These are phyloP conservation scores for Hybognathus amarus DNA, from an alignment of 2,797 vertebrate genomes.

Conservation along the genomic window DNA sequence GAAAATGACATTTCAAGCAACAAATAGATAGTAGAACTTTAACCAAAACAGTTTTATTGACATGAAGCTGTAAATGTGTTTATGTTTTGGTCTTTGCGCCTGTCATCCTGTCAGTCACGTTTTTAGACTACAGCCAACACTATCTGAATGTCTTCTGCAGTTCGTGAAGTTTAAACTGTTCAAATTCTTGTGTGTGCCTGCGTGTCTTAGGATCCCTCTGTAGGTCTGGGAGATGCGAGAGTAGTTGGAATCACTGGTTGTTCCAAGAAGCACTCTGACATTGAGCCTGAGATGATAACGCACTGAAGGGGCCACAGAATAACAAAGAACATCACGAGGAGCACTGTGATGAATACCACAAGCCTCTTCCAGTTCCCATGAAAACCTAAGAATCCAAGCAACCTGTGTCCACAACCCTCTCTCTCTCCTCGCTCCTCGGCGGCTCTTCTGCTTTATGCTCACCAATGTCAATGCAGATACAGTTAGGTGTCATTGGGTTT, in stretches of 20 bases:
- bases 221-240: not conserved
- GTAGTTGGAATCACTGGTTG: rapidly evolving
- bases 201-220: not conserved
- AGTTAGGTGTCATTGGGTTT: conserved; percentile 55
- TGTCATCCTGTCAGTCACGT: not conserved
- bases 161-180: not conserved
- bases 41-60: not conserved
- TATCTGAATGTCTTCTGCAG: not conserved
- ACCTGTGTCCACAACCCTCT: conserved; percentile 6
- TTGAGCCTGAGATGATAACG: conserved; percentile 71
- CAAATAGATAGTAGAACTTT: not conserved
- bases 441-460: conserved; percentile 71
- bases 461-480: conserved; percentile 80
- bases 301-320: conserved; percentile 83
- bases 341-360: conserved; percentile 65
- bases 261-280: conserved; percentile 70
- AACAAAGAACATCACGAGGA: conserved; percentile 76
- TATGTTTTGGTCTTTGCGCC: not conserved
- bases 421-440: conserved; percentile 6
- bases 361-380: conserved; percentile 73
- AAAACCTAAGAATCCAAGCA: conserved; percentile 53
- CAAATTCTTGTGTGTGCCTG: not conserved
- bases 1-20: not conserved
- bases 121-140: not conserved
- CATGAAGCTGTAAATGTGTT: conserved; percentile 1